Percentiles rank a stretch among this genome's conserved stretches.
These are phyloP conservation scores for Telenomus remus DNA, from an alignment of 1,140 invertebrate species.

Conservation along the genomic window DNA sequence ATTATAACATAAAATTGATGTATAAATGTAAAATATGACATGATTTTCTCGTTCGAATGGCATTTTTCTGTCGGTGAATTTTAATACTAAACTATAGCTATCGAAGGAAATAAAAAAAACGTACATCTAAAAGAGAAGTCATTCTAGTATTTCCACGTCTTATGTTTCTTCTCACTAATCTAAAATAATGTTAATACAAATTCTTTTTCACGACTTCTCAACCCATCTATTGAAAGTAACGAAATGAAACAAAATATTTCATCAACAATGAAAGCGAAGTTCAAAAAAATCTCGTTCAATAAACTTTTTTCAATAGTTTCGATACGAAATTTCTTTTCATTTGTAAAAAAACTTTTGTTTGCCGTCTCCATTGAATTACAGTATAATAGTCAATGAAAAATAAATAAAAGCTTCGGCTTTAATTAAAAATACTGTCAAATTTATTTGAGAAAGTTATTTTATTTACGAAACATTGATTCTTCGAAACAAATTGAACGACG, in stretches of 20 bases:
- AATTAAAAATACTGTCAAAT: too few species aligned
- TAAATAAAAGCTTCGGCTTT: too few species aligned
- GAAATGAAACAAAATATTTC: too few species aligned
- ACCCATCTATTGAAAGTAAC: too few species aligned
- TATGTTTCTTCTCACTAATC: too few species aligned
- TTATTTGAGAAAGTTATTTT: constrained; percentile 14
- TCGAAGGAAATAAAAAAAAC: not conserved
- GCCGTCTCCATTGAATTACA: not conserved
- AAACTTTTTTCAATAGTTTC: too few species aligned
- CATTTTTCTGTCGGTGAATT: constrained; percentile 21
- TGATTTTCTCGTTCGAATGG: constrained; percentile 17
- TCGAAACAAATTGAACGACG: not conserved
- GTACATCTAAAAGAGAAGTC: not conserved
- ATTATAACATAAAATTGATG: constrained; percentile 23
- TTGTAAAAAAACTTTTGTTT: not conserved
- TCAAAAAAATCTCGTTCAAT: too few species aligned
- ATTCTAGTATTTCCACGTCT: too few species aligned
- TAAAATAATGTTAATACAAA: too few species aligned
- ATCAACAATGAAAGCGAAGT: too few species aligned
- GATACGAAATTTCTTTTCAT: too few species aligned
- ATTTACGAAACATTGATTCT: constrained; percentile 7
- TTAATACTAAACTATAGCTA: not conserved
- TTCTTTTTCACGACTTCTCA: too few species aligned
- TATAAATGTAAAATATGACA: constrained; percentile 28
- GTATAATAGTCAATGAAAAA: not conserved